These are phyloP conservation scores for Falco naumanni DNA, from an alignment of 2,797 vertebrate genomes.

Conservation along the genomic window DNA sequence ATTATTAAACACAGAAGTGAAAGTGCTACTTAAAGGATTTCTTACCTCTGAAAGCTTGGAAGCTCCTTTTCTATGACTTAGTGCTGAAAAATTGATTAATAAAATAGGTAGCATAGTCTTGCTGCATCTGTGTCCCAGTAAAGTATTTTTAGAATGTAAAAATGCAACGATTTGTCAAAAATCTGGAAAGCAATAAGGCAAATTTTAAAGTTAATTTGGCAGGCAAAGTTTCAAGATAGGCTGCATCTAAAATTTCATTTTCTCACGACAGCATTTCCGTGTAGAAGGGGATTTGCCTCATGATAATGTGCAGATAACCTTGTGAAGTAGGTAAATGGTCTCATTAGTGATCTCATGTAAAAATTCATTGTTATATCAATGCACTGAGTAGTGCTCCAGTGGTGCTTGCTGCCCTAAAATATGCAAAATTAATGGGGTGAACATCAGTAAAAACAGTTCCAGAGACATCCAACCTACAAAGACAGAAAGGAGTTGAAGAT, in stretches of 20 bases:
- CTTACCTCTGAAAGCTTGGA: background rate
- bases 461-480: background rate
- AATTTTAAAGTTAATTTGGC: background rate
- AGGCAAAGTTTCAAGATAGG: background rate
- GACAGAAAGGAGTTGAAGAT: background rate
- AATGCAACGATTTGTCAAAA: background rate
- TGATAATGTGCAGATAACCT: background rate
- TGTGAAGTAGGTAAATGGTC: background rate
- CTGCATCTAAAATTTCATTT: background rate
- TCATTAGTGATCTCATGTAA: background rate
- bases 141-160: background rate
- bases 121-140: background rate
- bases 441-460: background rate
- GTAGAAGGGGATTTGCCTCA: background rate
- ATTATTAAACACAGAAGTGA: background rate
- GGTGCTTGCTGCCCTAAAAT: background rate
- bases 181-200: no score
- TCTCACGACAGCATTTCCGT: fast-evolving
- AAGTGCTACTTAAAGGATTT: background rate
- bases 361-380: background rate
- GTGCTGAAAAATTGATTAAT: background rate
- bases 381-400: background rate
- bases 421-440: conserved; percentile 24
- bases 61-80: background rate
- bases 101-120: fast-evolving